Evolutionary conservation across 2,888 invertebrate species (phyloP).

Genomic region (Eupithecia pulchellata): DNA sequence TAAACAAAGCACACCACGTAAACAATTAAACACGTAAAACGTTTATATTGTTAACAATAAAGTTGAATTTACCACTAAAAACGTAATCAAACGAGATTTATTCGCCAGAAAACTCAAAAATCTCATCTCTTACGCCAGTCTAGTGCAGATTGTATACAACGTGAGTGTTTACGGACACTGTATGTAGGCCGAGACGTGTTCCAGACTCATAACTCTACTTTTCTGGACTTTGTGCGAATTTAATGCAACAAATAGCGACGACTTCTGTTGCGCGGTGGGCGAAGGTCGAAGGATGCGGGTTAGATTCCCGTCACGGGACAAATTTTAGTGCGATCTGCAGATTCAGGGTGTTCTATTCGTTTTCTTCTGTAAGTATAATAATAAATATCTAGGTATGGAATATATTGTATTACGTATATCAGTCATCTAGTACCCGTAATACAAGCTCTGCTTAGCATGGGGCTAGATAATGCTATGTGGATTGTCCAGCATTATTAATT

Average conservation of each 20-base stretch:
- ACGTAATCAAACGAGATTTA: not conserved
- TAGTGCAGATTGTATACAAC: slow-evolving; percentile 32
- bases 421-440: too few species aligned
- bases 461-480: too few species aligned
- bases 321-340: too few species aligned
- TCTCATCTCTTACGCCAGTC: slow-evolving; percentile 12
- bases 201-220: slow-evolving; percentile 45
- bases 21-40: not conserved
- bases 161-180: slow-evolving; percentile 30
- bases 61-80: not conserved
- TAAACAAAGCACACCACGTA: not conserved
- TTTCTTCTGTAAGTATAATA: too few species aligned
- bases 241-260: not conserved
- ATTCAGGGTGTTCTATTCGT: too few species aligned
- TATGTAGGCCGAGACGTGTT: slow-evolving; percentile 61
- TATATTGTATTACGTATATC: too few species aligned
- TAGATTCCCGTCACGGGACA: too few species aligned
- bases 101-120: slow-evolving; percentile 3
- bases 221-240: slow-evolving; percentile 1
- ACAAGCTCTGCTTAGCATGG: too few species aligned
- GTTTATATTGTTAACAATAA: not conserved
- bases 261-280: too few species aligned
- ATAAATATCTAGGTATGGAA: too few species aligned
- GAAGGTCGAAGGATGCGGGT: too few species aligned
- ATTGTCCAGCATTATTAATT: too few species aligned